Evolutionary conservation across 2,113 vertebrate species (phyloP).

Genomic region (Muntiacus reevesi): DNA sequence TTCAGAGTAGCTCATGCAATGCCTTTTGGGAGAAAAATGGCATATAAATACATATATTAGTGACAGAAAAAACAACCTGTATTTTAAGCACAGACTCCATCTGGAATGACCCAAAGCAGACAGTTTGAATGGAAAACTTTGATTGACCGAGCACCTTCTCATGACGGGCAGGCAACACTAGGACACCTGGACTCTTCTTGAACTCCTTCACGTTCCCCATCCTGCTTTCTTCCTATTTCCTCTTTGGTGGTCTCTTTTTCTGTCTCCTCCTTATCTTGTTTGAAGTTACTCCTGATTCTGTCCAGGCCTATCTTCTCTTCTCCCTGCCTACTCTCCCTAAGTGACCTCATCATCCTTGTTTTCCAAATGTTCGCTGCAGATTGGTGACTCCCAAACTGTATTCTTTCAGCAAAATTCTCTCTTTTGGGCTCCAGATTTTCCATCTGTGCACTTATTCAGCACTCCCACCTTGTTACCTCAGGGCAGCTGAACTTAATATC

Average conservation of each 20-base stretch:
- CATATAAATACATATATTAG: neutral
- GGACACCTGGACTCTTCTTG: neutral
- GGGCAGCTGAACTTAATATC: neutral
- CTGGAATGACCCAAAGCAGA: neutral
- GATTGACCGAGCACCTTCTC: neutral
- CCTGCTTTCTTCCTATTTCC: neutral
- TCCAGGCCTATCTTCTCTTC: neutral
- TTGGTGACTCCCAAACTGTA: neutral
- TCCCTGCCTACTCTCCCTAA: neutral
- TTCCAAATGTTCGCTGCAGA: neutral
- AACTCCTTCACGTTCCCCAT: neutral
- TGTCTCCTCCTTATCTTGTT: neutral
- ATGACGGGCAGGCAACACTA: fast-evolving
- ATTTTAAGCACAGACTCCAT: neutral
- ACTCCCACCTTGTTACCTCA: neutral
- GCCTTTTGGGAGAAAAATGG: neutral
- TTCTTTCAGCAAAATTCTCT: neutral
- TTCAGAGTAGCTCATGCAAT: neutral
- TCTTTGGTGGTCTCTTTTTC: neutral
- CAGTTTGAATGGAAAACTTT: neutral
- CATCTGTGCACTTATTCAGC: neutral
- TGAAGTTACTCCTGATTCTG: neutral
- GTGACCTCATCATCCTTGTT: neutral
- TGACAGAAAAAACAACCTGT: neutral
- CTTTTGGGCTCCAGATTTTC: neutral